Evolutionary conservation across 2,888 invertebrate genomes (phyloP), one percentile per base, ranked within the genome.

Genomic region (Thymelicus sylvestris): DNA sequence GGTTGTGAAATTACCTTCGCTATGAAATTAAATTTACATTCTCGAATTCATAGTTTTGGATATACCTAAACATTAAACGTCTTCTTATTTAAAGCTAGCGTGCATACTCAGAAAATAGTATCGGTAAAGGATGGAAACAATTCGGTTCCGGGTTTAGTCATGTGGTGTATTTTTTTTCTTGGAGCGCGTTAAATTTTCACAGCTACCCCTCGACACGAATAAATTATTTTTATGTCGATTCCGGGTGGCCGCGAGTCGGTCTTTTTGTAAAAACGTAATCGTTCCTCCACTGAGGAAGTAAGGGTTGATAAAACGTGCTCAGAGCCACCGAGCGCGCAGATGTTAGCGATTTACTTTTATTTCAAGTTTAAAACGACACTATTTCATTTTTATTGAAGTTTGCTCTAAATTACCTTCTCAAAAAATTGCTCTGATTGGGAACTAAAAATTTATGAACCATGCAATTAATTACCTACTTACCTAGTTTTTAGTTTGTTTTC

Each of bases 141-240:
- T 79, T 81, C 79, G 77, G 80, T 77, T 81, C 82, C 81, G 85
- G 78, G 81, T 77, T 81, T 82, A 81, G 85, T 87, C 88, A 90
- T 88, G 81, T 90, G 91, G 87, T 88, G 86, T 86, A 85, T 74
- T 88, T 91, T 91, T 91, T 92, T 92, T 88, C 83, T 85, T 81
- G 82, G 80, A 81, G 76, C 82, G 86, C 87, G 86, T 90, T 86
- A 88, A 86, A 89, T 90, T 90, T 90, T 90, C 91, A 90, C 89
- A 88, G 89, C 86, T 87, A 90, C 89, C 91, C 90, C 87, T 88
- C 85, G 80, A 79, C 78, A 78, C 80, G 86, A 88, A 92, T 92
- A 92, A 92, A 90, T 93, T 91, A 92, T 85, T 82, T 91, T 90
- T 88, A 90, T 90, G 88, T 90, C 83, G 84, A 87, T 90, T 89